Base-by-base conservation (phyloP, 2,797 vertebrate species). In the Esox lucius region DNA sequence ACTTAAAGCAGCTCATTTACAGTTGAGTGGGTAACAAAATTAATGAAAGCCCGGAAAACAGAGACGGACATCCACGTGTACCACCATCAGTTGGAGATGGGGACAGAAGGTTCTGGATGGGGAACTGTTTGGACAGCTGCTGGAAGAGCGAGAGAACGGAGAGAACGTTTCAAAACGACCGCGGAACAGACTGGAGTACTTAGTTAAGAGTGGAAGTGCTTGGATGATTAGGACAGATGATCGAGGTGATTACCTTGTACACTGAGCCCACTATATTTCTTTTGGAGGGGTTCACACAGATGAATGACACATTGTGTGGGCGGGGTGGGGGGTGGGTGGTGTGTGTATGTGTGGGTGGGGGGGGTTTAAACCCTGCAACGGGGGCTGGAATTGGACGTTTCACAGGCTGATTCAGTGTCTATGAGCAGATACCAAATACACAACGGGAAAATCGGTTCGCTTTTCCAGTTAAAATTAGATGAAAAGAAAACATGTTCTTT, bases 141-240 rank as follows among this genome's bases (percentile, higher is more conserved):
- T 84, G 72, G 81, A 80, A 86, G 76, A 83, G 88, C 91, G 56
- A 75, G 88, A 89, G 92, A 31, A 28, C 0, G 13, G 26, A 28
- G 61, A 64, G 61, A 16, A 94, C 90, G 92, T 93, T 91, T 89
- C 91, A 31, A 91, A 93, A 94, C 94, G 91, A 95, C 94, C 87
- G 91, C 90, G 82, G 82, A 89, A 81, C 88, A 87, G 85, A 88
- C 91, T 89, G 88, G 87, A 85, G 93, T 85, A 88, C 83, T 91
- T 91, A 76, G 78, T 24, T 4, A 73, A 8, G 46, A 8, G 71
- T 6, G n/a, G n/a, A 22, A 16, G 31, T 81, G 53, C 17, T 65
- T 84, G 92, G 89, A 92, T 88, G 95, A 95, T 94, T 88, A 94
- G 93, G 94, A 95, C 95, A 93, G 94, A 96, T 95, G 93, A 91